These are phyloP conservation scores for Emberiza fucata DNA, from an alignment of 2,113 vertebrate genomes.

Conservation along the genomic window DNA sequence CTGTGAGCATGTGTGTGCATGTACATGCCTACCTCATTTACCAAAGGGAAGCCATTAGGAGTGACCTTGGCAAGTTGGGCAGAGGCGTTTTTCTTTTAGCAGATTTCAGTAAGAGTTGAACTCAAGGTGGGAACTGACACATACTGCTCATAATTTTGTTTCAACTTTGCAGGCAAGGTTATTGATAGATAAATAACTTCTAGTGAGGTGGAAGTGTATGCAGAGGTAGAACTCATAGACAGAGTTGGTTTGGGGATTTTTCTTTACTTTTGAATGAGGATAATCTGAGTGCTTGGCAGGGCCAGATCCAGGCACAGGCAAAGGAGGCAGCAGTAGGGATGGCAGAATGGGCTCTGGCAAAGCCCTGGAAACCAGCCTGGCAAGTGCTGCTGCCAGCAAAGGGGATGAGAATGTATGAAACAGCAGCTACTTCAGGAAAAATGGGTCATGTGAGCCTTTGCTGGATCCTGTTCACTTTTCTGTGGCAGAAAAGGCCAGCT, in stretches of 20 bases:
- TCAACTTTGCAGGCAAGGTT: background rate
- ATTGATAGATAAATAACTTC: background rate
- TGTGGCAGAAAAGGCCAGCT: background rate
- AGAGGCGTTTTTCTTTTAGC: background rate
- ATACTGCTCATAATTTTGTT: background rate
- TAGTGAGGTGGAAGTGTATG: background rate
- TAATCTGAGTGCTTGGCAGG: background rate
- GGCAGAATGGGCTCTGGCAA: background rate
- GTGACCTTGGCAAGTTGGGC: background rate
- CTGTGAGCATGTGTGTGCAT: background rate
- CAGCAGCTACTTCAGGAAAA: background rate
- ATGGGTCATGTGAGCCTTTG: background rate
- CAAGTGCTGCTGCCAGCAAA: background rate
- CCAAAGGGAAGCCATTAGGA: background rate
- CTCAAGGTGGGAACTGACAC: background rate
- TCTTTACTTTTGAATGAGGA: background rate
- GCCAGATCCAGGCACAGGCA: background rate
- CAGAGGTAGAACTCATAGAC: background rate
- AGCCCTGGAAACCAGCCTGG: background rate
- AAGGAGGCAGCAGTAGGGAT: background rate
- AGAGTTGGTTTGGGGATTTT: background rate
- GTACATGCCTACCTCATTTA: background rate
- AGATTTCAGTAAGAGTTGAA: background rate
- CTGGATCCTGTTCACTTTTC: background rate
- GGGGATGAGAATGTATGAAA: background rate